phyloP scores from a whole-genome alignment of 2,113 vertebrate genomes.

The Penelope pileata region DNA sequence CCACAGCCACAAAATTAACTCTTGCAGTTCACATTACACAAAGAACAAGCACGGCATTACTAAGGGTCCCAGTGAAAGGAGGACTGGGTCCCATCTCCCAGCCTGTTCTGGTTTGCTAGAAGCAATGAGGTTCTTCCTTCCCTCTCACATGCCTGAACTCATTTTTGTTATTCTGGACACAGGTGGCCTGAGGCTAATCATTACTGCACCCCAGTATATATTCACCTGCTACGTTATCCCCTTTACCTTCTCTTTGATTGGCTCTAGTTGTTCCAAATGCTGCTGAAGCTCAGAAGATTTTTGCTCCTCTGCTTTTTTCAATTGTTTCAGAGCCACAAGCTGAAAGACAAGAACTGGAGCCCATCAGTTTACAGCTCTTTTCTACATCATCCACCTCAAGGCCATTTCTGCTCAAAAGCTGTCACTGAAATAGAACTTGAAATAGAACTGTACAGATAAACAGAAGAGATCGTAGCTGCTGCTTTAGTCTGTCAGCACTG shows the following conservation, averaged over 20 bases:
- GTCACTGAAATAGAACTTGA: neutral
- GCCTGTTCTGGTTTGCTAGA: neutral
- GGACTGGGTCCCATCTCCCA: neutral
- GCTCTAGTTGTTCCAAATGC: slow-evolving; percentile 77
- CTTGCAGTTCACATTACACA: neutral
- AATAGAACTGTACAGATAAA: neutral
- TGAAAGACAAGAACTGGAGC: slow-evolving; percentile 33
- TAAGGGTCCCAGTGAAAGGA: neutral
- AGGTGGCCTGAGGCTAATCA: neutral
- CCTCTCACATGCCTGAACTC: neutral
- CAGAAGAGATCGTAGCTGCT: neutral
- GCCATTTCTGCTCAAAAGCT: neutral
- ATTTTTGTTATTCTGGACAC: neutral
- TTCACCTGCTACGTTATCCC: neutral
- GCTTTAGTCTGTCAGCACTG: neutral
- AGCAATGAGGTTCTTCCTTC: neutral
- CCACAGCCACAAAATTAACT: neutral
- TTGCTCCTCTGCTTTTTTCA: slow-evolving; percentile 75
- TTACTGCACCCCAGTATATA: neutral
- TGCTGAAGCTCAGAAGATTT: slow-evolving; percentile 61
- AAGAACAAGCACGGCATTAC: neutral
- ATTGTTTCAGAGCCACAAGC: slow-evolving; percentile 72
- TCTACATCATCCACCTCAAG: neutral
- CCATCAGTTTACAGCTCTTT: neutral
- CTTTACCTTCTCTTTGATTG: slow-evolving; percentile 78